These are phyloP conservation scores for Philopotamus ludificatus DNA, from an alignment of 1,140 invertebrate species.

Conservation along the genomic window DNA sequence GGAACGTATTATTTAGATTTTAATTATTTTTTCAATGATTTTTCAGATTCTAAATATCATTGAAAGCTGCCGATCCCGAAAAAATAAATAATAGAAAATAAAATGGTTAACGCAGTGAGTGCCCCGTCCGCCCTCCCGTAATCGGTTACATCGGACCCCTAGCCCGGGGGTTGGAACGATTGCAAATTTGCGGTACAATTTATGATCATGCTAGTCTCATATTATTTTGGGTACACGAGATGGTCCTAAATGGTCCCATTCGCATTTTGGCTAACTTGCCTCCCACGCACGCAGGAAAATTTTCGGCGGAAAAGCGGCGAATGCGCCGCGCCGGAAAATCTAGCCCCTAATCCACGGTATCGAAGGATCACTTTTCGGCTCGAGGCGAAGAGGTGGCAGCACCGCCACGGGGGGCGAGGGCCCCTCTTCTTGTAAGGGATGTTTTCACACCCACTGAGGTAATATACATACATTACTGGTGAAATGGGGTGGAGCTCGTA, in stretches of 20 bases:
- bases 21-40: no score
- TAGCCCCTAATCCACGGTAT: conserved; percentile 23
- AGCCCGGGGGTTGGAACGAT: conserved; percentile 48
- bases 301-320: conserved; percentile 13
- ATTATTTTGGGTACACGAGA: conserved; percentile 48
- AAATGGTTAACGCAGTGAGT: neutral
- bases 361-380: conserved; percentile 27
- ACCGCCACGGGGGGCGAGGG: conserved; percentile 3
- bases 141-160: conserved; percentile 9
- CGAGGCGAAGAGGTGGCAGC: conserved; percentile 8
- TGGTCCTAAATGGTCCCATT: conserved; percentile 50
- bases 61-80: no score
- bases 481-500: conserved; percentile 34
- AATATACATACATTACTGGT: conserved; percentile 42
- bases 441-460: conserved; percentile 41
- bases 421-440: conserved; percentile 38
- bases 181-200: conserved; percentile 57
- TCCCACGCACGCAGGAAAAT: conserved; percentile 12
- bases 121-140: conserved; percentile 8
- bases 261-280: conserved; percentile 50
- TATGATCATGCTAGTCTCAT: conserved; percentile 50
- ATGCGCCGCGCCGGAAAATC: conserved; percentile 22
- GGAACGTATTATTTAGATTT: no score
- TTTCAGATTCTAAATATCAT: no score
- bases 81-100: no score